phyloP scores from a whole-genome alignment of 1,140 invertebrate genomes.

The Drosophila tristis region DNA sequence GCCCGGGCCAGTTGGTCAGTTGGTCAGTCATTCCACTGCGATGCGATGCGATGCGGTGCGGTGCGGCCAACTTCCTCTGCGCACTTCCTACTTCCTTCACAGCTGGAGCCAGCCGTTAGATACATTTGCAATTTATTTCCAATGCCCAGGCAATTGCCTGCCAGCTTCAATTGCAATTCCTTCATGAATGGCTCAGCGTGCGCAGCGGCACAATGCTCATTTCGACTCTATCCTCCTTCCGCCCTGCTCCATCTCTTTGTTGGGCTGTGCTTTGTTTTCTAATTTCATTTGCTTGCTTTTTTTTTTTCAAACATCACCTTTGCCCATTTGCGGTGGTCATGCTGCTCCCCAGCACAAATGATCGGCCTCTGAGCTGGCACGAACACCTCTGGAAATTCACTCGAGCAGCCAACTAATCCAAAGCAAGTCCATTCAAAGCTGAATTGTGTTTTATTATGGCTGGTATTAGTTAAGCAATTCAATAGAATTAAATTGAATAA shows the following conservation, averaged over 20 bases:
- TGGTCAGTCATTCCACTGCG: neutral
- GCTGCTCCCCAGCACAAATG: slow-evolving; percentile 14
- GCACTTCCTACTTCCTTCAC: slow-evolving; percentile 73
- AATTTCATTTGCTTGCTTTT: slow-evolving; percentile 26
- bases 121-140: slow-evolving; percentile 79
- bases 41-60: slow-evolving; percentile 7
- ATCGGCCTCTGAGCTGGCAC: neutral
- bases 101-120: slow-evolving; percentile 47
- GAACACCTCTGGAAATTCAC: no score
- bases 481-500: no score
- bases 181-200: slow-evolving; percentile 67
- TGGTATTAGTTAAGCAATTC: no score
- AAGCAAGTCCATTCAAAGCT: no score
- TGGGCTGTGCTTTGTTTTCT: slow-evolving; percentile 23
- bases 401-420: no score
- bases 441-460: no score
- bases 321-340: slow-evolving; percentile 46
- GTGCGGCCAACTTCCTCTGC: slow-evolving; percentile 56
- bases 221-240: slow-evolving; percentile 2
- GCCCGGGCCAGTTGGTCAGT: slow-evolving; percentile 36
- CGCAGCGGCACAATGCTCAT: slow-evolving; percentile 19
- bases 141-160: slow-evolving; percentile 64
- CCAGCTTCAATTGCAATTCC: slow-evolving; percentile 64
- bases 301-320: slow-evolving; percentile 45
- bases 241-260: slow-evolving; percentile 6